Conservation (phyloP, 2,888 invertebrate species). For the Bombylius major region DNA sequence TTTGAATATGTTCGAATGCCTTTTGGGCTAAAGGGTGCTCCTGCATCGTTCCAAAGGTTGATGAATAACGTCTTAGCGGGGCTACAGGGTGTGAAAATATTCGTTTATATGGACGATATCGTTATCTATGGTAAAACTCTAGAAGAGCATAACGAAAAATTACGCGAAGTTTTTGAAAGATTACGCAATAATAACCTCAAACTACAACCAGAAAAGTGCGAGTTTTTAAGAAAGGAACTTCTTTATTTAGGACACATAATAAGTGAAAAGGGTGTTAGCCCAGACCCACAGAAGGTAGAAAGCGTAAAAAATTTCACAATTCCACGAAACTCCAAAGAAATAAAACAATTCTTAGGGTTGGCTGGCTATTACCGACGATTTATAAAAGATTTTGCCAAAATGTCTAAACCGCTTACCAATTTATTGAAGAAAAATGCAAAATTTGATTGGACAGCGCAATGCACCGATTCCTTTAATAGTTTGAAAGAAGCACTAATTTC, state of each 20-base stretch:
- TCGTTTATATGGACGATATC: background rate
- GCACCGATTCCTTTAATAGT: constrained; percentile 1
- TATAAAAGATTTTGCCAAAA: constrained; percentile 7
- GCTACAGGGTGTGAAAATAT: background rate
- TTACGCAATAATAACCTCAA: constrained; percentile 14
- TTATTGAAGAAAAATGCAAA: background rate
- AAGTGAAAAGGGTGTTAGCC: constrained; percentile 17
- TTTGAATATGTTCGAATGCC: background rate
- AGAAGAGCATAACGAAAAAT: background rate
- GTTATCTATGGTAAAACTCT: background rate
- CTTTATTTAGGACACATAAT: constrained; percentile 20
- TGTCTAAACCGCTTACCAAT: constrained; percentile 1
- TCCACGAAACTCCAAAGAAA: constrained; percentile 14
- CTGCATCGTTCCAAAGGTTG: background rate
- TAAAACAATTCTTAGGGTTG: constrained; percentile 17
- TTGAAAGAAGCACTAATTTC: constrained; percentile 4
- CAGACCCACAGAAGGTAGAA: constrained; percentile 1
- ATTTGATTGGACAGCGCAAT: constrained; percentile 3
- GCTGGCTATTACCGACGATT: constrained; percentile 14
- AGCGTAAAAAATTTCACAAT: constrained; percentile 4
- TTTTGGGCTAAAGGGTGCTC: background rate
- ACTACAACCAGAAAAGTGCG: constrained; percentile 18
- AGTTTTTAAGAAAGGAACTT: constrained; percentile 16
- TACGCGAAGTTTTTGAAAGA: background rate
- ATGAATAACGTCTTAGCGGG: background rate